Conservation (phyloP, 2,888 invertebrate genomes). For the Metalampra italica region DNA sequence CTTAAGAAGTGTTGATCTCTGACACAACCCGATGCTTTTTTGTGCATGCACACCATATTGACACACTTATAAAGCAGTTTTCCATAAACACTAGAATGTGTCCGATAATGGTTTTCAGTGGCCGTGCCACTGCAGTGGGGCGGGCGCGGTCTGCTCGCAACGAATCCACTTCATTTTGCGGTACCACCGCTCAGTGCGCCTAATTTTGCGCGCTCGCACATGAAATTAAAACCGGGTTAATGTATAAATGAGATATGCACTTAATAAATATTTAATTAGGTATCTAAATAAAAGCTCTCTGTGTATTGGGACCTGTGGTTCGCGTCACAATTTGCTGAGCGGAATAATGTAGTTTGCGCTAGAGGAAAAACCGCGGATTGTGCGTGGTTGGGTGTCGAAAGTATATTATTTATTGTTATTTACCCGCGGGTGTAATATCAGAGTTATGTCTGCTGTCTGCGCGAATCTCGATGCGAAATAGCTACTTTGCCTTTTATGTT, state of each 20-base stretch:
- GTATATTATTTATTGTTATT: conserved; percentile 6
- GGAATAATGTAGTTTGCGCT: conserved; percentile 44
- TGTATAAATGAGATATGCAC: conserved; percentile 75
- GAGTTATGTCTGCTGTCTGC: not conserved
- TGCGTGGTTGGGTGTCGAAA: conserved; percentile 7
- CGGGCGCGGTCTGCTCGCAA: conserved; percentile 33
- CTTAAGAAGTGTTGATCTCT: too few species aligned
- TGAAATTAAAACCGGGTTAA: conserved; percentile 77
- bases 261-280: conserved; percentile 78
- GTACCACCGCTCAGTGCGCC: conserved; percentile 61
- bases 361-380: conserved; percentile 29
- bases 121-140: not conserved
- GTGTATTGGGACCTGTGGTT: conserved; percentile 50
- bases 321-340: conserved; percentile 46
- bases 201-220: conserved; percentile 73
- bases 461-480: not conserved
- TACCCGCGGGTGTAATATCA: not conserved
- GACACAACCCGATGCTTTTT: too few species aligned
- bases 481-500: not conserved
- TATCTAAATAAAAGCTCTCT: conserved; percentile 72
- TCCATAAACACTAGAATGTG: not conserved
- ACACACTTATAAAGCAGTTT: not conserved
- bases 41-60: too few species aligned
- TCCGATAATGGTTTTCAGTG: not conserved
- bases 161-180: conserved; percentile 74